Evolutionary conservation across 2,797 vertebrate genomes (phyloP), one percentile per base, ranked within the genome.

Genomic region (Melopsittacus undulatus): DNA sequence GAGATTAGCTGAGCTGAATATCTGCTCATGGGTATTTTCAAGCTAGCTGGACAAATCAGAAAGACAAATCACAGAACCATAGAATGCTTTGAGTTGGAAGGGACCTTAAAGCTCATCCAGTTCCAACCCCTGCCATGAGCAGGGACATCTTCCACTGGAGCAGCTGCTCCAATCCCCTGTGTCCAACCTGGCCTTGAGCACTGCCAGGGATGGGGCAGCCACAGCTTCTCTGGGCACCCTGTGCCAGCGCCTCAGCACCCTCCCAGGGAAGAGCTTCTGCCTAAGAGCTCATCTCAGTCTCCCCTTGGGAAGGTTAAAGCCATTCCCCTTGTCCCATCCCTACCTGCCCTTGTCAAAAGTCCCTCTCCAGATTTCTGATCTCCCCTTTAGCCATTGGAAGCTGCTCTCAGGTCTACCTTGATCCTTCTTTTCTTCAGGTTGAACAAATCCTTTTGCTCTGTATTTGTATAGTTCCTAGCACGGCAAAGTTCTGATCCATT

Each of bases 1-100:
- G 7, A n/a, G 29, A 8, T 13, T 17, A 43, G 1, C 0, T 21
- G 26, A 75, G 64, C 19, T 32, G 18, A 80, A 9, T 42, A 45
- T 32, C 36, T 72, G 38, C 76, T 57, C 69, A 62, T 70, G 86
- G 73, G 67, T 83, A 32, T 49, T 52, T 84, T 32, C 67, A 59
- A 51, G n/a, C 17, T 54, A 3, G 22, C 49, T 79, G 79, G 59
- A 43, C n/a, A 84, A 82, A 82, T 34, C n/a, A 77, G 82, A 63
- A 83, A 66, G 70, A 46, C 29, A 43, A 73, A 81, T n/a, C 34
- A 59, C n/a, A 59, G n/a, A 59, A 24, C n/a, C 56, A 34, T 15
- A 57, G 13, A 23, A 23, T 24, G 9, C 22, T 34, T 34, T 34
- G 22, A 10, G 13, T 34, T 57, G 22, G 14, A 57, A 34, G 21